These are phyloP conservation scores for Pempheris klunzingeri DNA, from an alignment of 2,797 vertebrate species.

Conservation along the genomic window DNA sequence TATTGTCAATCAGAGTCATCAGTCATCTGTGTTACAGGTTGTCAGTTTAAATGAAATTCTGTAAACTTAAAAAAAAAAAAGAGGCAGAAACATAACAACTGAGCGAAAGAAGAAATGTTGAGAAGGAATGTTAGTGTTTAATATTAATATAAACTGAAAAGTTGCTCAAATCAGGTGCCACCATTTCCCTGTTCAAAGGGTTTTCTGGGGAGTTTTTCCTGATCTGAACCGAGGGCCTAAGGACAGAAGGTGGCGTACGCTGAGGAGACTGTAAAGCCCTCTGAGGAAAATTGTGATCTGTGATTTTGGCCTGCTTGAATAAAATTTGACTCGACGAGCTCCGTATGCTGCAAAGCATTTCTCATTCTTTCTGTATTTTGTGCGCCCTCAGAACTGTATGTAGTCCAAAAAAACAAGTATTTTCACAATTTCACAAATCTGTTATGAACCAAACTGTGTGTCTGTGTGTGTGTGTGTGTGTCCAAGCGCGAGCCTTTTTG, in stretches of 20 bases:
- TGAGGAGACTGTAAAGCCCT: too few species aligned
- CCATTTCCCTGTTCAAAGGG: too few species aligned
- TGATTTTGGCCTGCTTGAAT: too few species aligned
- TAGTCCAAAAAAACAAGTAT: background rate
- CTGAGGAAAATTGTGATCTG: too few species aligned
- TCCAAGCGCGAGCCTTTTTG: background rate
- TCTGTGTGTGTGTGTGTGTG: background rate
- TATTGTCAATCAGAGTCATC: too few species aligned
- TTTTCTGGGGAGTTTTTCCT: too few species aligned
- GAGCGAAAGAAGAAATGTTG: conserved; percentile 15
- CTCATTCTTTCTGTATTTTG: background rate
- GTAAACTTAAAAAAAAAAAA: background rate
- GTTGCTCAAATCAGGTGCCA: too few species aligned
- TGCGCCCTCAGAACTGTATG: background rate
- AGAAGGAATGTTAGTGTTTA: background rate
- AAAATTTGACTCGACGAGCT: too few species aligned
- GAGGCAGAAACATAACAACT: conserved; percentile 4
- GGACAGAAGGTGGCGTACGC: too few species aligned
- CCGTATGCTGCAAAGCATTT: background rate
- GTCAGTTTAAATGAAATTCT: background rate
- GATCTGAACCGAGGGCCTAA: too few species aligned
- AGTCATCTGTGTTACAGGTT: background rate
- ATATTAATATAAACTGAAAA: conserved; percentile 4
- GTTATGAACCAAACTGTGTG: background rate
- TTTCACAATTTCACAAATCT: background rate